Evolutionary conservation across 2,888 invertebrate genomes (phyloP).

Genomic region (Aradus depressus): DNA sequence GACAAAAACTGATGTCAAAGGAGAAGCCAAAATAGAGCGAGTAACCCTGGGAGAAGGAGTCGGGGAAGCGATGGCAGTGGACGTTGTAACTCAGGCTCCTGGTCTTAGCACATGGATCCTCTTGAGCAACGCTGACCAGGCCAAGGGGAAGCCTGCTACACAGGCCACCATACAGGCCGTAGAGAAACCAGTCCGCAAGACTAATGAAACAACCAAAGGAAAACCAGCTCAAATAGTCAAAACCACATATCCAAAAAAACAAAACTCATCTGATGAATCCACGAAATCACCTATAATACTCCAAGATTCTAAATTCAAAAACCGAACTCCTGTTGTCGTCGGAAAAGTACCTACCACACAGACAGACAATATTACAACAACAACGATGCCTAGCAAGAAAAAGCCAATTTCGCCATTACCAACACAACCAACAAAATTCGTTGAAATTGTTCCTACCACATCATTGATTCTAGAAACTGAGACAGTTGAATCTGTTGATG

Average conservation of each 20-base stretch:
- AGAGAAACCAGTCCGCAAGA: constrained; percentile 22
- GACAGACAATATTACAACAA: constrained; percentile 34
- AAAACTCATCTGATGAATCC: constrained; percentile 22
- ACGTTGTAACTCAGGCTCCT: constrained; percentile 17
- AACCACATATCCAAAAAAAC: constrained; percentile 25
- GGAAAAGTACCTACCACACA: constrained; percentile 34
- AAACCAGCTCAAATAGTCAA: constrained; percentile 22
- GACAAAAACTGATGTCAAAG: constrained; percentile 39
- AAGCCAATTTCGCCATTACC: constrained; percentile 24
- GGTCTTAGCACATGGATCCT: constrained; percentile 69
- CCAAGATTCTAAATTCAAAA: constrained; percentile 33
- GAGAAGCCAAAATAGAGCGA: background rate
- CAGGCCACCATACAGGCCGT: constrained; percentile 18
- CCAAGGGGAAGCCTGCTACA: constrained; percentile 23
- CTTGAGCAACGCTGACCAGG: constrained; percentile 43
- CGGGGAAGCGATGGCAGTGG: constrained; percentile 8
- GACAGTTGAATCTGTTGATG: constrained; percentile 32
- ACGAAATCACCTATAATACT: constrained; percentile 28
- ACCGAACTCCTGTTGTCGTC: constrained; percentile 31
- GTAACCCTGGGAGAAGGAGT: constrained; percentile 11
- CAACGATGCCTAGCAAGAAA: constrained; percentile 20
- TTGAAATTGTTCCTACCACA: constrained; percentile 31
- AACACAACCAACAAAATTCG: constrained; percentile 20
- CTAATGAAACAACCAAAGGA: constrained; percentile 14
- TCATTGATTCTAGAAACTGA: constrained; percentile 27